phyloP scores from a whole-genome alignment of 2,113 vertebrate species.

The Plectropomus leopardus region DNA sequence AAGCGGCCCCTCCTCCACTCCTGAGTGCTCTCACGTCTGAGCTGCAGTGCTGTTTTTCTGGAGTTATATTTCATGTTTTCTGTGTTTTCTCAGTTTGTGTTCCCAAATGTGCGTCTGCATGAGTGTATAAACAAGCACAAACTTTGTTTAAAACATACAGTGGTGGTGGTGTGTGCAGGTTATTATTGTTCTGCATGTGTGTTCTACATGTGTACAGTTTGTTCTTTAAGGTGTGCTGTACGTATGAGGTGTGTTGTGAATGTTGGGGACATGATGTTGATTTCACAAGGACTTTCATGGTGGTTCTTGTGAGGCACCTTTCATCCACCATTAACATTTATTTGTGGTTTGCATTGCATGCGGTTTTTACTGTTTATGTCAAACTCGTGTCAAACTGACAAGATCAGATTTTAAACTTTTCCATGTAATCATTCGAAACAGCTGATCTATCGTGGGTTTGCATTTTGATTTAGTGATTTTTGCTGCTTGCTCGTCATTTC shows the following conservation, averaged over 20 bases:
- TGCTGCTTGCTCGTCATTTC: conserved; percentile 38
- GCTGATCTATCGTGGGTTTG: conserved; percentile 41
- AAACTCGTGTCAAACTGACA: conserved; percentile 9
- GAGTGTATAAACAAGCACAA: conserved; percentile 55
- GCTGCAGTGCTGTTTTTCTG: conserved; percentile 85
- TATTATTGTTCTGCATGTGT: conserved; percentile 71
- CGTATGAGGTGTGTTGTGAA: conserved; percentile 39
- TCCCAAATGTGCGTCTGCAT: conserved; percentile 71
- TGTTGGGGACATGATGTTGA: conserved; percentile 55
- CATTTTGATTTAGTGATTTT: conserved; percentile 13
- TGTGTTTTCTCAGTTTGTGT: conserved; percentile 65
- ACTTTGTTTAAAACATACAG: conserved; percentile 55
- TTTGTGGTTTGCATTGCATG: conserved; percentile 67
- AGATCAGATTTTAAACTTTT: conserved; percentile 46
- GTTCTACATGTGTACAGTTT: conserved; percentile 53
- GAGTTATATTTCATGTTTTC: conserved; percentile 74
- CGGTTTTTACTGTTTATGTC: conserved; percentile 41
- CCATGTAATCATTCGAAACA: conserved; percentile 16
- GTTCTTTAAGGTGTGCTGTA: conserved; percentile 23
- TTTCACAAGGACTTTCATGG: conserved; percentile 67
- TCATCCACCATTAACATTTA: conserved; percentile 23
- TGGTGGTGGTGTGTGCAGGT: conserved; percentile 18
- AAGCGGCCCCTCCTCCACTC: background rate
- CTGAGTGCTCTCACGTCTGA: conserved; percentile 73
- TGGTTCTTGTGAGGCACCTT: conserved; percentile 51